Conservation (phyloP, 2,888 invertebrate species). For the Ichneumoninae sp. region DNA sequence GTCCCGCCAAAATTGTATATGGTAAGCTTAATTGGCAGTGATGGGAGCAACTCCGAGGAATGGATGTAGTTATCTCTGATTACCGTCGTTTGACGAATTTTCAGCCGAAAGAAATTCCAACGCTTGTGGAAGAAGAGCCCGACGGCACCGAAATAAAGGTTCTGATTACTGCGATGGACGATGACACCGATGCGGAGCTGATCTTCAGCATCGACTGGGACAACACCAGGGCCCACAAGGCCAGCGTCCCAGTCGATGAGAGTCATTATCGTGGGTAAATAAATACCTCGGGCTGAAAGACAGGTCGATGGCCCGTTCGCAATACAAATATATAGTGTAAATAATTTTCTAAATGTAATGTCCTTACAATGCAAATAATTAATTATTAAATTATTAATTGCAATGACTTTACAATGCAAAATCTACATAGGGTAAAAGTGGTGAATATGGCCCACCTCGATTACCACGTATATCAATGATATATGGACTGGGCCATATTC, state of each 20-base stretch:
- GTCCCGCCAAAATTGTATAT: conserved; percentile 88
- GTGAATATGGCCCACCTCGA: too few relatives aligned
- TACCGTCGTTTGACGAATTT: conserved; percentile 40
- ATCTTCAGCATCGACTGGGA: conserved; percentile 87
- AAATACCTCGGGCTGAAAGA: background rate
- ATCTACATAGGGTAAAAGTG: too few relatives aligned
- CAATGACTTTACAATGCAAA: too few relatives aligned
- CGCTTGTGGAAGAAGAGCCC: conserved; percentile 86
- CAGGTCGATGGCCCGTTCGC: too few relatives aligned
- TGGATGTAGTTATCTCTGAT: background rate
- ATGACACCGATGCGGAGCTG: conserved; percentile 87
- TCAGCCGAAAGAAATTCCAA: conserved; percentile 85
- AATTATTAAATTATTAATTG: too few relatives aligned
- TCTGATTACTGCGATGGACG: conserved; percentile 86
- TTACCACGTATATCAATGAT: too few relatives aligned
- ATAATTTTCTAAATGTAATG: too few relatives aligned
- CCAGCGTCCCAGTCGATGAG: conserved; percentile 65
- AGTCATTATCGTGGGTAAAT: conserved; percentile 64
- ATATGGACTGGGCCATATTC: too few relatives aligned
- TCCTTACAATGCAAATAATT: too few relatives aligned
- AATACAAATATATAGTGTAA: too few relatives aligned
- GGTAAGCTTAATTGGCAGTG: conserved; percentile 82
- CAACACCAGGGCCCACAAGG: conserved; percentile 83
- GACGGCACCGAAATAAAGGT: conserved; percentile 82
- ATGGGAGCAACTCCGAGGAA: background rate